Conservation (phyloP, 2,113 vertebrate genomes). For the Proterorhinus semilunaris region DNA sequence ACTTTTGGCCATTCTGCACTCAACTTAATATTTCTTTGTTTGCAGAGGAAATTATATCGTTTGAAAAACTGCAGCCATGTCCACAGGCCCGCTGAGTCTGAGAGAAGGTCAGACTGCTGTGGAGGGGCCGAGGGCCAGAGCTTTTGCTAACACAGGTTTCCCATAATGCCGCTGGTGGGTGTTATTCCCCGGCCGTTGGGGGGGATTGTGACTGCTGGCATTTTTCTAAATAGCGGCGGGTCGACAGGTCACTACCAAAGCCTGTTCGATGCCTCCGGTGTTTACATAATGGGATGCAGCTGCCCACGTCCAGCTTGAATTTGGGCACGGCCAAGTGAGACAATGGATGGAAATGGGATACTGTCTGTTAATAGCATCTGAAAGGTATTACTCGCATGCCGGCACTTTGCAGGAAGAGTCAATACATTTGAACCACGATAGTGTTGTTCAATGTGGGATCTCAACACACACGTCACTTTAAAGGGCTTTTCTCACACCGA, state of each 20-base stretch:
- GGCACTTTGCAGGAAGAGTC: background rate
- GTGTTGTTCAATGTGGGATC: no score
- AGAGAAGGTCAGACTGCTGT: conserved; percentile 51
- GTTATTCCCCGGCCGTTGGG: conserved; percentile 24
- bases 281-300: conserved; percentile 50
- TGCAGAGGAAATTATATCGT: no score
- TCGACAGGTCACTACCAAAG: conserved; percentile 39
- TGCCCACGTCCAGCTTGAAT: conserved; percentile 22
- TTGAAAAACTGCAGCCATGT: conserved; percentile 7
- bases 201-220: conserved; percentile 25
- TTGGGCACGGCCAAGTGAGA: background rate
- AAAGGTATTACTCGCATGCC: no score
- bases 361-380: background rate
- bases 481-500: no score
- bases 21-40: no score
- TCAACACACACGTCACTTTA: no score
- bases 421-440: background rate
- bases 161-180: conserved; percentile 24
- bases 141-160: conserved; percentile 13
- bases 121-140: conserved; percentile 16
- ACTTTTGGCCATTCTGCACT: no score
- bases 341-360: background rate
- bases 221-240: conserved; percentile 52
- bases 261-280: conserved; percentile 27
- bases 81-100: conserved; percentile 38